phyloP scores from a whole-genome alignment of 2,888 invertebrate species.

The Nephrocerus scutellatus region DNA sequence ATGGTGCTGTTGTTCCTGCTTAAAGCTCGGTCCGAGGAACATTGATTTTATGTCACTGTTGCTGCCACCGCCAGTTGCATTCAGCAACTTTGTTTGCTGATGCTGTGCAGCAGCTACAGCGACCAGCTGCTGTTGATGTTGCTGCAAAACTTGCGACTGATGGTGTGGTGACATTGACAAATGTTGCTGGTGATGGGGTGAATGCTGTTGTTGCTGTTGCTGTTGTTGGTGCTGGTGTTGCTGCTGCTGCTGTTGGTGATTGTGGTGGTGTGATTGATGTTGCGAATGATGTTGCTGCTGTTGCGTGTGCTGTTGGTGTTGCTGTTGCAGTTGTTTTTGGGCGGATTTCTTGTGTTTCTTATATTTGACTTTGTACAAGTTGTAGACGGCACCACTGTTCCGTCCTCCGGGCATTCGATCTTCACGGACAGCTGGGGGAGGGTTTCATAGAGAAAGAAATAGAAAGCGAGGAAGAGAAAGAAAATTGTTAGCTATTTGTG shows the following conservation, averaged over 20 bases:
- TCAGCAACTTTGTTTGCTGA: constrained; percentile 36
- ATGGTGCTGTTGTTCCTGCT: constrained; percentile 40
- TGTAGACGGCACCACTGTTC: constrained; percentile 97
- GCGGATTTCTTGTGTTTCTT: constrained; percentile 91
- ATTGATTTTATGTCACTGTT: constrained; percentile 36
- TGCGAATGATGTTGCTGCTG: constrained; percentile 47
- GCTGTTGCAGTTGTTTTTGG: constrained; percentile 52
- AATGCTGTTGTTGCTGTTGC: constrained; percentile 33
- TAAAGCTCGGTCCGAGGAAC: constrained; percentile 39
- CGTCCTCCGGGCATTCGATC: constrained; percentile 99
- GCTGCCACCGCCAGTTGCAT: constrained; percentile 21
- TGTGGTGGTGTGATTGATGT: constrained; percentile 36
- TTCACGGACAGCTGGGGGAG: constrained; percentile 79
- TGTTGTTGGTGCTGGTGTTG: constrained; percentile 49
- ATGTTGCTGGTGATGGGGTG: constrained; percentile 44
- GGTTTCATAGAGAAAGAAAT: background rate
- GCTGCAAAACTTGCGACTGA: constrained; percentile 32
- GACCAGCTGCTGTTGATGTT: constrained; percentile 38
- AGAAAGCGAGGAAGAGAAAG: background rate
- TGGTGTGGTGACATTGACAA: constrained; percentile 31
- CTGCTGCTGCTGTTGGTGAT: constrained; percentile 33
- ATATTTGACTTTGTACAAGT: constrained; percentile 97
- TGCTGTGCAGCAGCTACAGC: constrained; percentile 40
- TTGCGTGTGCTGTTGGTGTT: constrained; percentile 46
- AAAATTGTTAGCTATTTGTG: background rate